Base-by-base conservation (phyloP, 1,140 invertebrate species). In the Nasonia longicornis region DNA sequence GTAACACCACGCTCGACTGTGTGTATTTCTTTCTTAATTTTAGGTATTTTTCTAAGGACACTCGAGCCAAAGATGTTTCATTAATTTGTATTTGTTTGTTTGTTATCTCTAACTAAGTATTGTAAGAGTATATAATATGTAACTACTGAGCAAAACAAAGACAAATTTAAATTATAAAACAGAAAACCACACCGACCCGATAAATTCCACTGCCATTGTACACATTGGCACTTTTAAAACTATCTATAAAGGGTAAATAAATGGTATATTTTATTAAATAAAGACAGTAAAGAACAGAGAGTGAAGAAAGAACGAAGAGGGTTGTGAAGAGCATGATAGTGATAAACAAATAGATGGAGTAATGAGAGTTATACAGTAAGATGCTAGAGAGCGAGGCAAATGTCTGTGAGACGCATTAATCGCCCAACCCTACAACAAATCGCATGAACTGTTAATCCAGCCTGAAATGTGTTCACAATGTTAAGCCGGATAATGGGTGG, bases 391-490 rank as follows among this genome's bases (percentile, higher is more conserved):
- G 70, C 10, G 70, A 82, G 45, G 58, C 52, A 63, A 80, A 79
- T 80, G 11, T 77, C 80, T 74, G 52, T 66, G 80, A 72, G 69
- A 72, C 35, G 74, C 48, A 75, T 63, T 85, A 82, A 83, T 82
- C 84, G 83, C 84, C 84, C 86, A 88, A 89, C 85, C 87, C 87
- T 86, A 82, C 58, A 74, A 74, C n/a, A 89, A 89, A 88, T 89
- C 87, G 88, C 88, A 90, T 87, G 87, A 88, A 87, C 85, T 86
- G 85, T 89, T 89, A 88, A 88, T 88, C 87, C 88, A 87, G 88
- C 86, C 87, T 88, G 85, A 86, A 88, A 88, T 84, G 86, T 79
- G 71, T 66, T 89, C 86, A 87, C 87, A 89, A 88, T 87, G 88
- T 88, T 89, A 89, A 89, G 88, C 87, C 82, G 85, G 87, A 88